Conservation (phyloP, 1,140 invertebrate species). For the Agrypnia vestita region DNA sequence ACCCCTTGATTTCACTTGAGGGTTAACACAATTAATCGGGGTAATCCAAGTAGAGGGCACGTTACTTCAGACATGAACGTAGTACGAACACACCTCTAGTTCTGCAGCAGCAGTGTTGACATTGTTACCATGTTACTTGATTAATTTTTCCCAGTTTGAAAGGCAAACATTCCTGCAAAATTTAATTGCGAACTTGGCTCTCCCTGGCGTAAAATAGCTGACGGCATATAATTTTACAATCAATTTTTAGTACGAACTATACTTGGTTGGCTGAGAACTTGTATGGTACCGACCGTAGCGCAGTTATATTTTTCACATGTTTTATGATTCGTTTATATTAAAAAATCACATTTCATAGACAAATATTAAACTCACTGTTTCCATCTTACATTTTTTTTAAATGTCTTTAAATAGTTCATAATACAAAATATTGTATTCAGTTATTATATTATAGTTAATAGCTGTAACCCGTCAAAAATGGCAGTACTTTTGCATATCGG, state of each 20-base stretch:
- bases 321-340: too few species aligned
- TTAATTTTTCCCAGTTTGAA: slow-evolving; percentile 39
- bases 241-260: neutral
- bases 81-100: slow-evolving; percentile 14
- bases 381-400: too few species aligned
- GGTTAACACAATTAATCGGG: neutral
- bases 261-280: neutral
- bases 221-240: neutral
- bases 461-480: too few species aligned
- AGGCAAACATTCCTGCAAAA: slow-evolving; percentile 37
- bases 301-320: too few species aligned
- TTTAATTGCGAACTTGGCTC: slow-evolving; percentile 34
- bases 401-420: too few species aligned
- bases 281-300: too few species aligned
- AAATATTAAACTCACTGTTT: too few species aligned
- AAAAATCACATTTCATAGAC: too few species aligned
- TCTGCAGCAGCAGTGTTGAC: slow-evolving; percentile 29
- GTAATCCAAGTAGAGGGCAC: neutral
- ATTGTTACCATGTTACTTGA: slow-evolving; percentile 40
- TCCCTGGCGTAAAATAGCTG: slow-evolving; percentile 13
- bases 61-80: neutral
- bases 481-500: too few species aligned
- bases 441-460: too few species aligned
- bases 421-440: too few species aligned
- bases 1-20: neutral